Percentiles rank a stretch among this genome's conserved stretches.
Conservation (phyloP, 2,113 vertebrate species). For the Urocitellus parryii region DNA sequence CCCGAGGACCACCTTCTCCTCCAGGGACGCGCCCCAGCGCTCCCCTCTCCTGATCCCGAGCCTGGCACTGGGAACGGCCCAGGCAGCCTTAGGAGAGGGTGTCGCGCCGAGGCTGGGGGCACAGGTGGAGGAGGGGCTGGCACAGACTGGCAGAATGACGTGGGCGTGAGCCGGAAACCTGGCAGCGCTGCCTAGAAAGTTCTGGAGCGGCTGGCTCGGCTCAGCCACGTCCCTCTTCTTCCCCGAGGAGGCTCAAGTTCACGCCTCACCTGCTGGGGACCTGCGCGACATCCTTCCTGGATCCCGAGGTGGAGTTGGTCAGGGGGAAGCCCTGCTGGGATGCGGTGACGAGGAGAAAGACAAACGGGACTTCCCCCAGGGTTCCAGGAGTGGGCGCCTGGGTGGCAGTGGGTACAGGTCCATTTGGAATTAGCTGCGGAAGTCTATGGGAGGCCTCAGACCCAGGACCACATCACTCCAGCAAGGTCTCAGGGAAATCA, state of each 20-base stretch:
- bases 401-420: slow-evolving; percentile 10
- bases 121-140: background rate
- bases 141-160: background rate
- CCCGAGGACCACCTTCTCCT: background rate
- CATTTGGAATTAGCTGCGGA: background rate
- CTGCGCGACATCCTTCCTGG: background rate
- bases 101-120: background rate
- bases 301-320: background rate
- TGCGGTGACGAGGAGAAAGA: background rate
- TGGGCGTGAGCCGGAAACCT: slow-evolving; percentile 29
- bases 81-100: background rate
- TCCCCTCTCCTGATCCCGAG: background rate
- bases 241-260: background rate
- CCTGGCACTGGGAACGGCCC: background rate
- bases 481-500: background rate
- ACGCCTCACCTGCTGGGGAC: background rate
- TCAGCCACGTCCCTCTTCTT: slow-evolving; percentile 46
- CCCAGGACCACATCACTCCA: background rate
- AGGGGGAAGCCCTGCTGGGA: background rate
- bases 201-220: slow-evolving; percentile 38
- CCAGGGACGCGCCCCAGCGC: too few relatives aligned
- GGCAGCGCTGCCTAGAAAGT: background rate
- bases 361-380: background rate
- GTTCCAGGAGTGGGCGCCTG: background rate
- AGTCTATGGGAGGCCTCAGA: background rate